Evolutionary conservation across 1,140 invertebrate genomes (phyloP).

Genomic region (Ctenoplectra terminalis): DNA sequence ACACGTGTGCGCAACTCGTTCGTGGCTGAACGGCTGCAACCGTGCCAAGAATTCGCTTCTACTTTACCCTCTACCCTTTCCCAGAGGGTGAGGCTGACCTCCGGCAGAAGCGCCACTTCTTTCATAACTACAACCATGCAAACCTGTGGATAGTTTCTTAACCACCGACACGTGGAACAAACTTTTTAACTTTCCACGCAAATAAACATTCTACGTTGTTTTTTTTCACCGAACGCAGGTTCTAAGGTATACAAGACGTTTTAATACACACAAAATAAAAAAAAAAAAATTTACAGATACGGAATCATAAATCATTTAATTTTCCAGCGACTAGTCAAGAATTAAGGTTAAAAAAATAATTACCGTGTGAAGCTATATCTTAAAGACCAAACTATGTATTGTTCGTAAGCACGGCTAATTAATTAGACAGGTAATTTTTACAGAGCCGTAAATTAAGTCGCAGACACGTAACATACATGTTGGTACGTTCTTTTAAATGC

Average conservation of each 20-base stretch:
- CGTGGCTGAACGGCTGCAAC: slow-evolving; percentile 63
- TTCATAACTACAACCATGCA: slow-evolving; percentile 18
- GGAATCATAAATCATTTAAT: too few relatives aligned
- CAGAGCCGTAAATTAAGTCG: neutral
- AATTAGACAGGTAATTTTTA: neutral
- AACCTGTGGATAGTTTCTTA: slow-evolving; percentile 25
- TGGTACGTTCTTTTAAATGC: neutral
- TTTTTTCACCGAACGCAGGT: too few relatives aligned
- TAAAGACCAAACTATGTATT: neutral
- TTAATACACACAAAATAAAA: too few relatives aligned
- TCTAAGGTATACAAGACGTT: too few relatives aligned
- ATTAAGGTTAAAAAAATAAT: neutral
- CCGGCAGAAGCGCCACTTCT: slow-evolving; percentile 4
- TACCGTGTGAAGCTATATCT: too few relatives aligned
- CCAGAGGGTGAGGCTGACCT: slow-evolving; percentile 20
- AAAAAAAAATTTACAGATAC: too few relatives aligned
- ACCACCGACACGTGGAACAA: neutral
- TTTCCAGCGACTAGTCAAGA: too few relatives aligned
- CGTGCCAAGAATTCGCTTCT: slow-evolving; percentile 74
- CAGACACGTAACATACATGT: too few relatives aligned
- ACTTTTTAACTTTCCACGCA: neutral
- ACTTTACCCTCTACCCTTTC: slow-evolving; percentile 48
- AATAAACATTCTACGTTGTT: neutral
- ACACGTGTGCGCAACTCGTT: slow-evolving; percentile 53
- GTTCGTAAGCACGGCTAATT: neutral